Base-by-base conservation (phyloP, 2,888 invertebrate genomes). In the Luperina testacea region DNA sequence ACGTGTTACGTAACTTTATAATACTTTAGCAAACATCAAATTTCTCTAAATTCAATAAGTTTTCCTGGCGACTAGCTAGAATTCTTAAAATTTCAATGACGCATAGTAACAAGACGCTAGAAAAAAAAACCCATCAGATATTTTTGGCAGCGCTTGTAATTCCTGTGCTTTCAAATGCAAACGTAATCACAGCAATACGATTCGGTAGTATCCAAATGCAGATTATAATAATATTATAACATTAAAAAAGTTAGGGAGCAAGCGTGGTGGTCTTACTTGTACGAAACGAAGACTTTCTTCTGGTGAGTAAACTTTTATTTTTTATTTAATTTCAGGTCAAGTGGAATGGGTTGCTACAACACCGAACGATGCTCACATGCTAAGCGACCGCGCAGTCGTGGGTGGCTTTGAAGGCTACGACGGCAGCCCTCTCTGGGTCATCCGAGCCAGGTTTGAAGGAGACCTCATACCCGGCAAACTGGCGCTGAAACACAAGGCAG, bases 401-500 rank as follows among this genome's bases (percentile, higher is more conserved):
- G 97, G 91, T 3, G 97, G 97, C 0, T 96, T 94, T 68, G 97
- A 97, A 84, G 96, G 94, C 0, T 87, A 95, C 61, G 97, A 97
- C 61, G 92, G 94, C 2, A 96, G 96, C 80, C 96, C 97, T 0
- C 91, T 97, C 7, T 97, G 97, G 96, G 94, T 96, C 1, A 97
- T 97, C 82, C 90, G 97, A 48, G 92, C 95, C 0, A 90, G 90
- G 59, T 93, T 91, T 72, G 92, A 96, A 81, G 95, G 95, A 2
- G 96, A 97, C 77, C 70, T 97, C 27, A 93, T 97, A 17, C 97
- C 97, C 2, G 97, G 97, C 15, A 97, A 97, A 85, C 89, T 97
- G 53, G 94, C 96, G 3, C 85, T 94, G 42, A 95, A 96, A 81
- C 97, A 96, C 77, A 91, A 89, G 17, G 80, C 92, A 9, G 97